phyloP scores from a whole-genome alignment of 2,797 vertebrate genomes.

The Microctenopoma stevenorrisi region DNA sequence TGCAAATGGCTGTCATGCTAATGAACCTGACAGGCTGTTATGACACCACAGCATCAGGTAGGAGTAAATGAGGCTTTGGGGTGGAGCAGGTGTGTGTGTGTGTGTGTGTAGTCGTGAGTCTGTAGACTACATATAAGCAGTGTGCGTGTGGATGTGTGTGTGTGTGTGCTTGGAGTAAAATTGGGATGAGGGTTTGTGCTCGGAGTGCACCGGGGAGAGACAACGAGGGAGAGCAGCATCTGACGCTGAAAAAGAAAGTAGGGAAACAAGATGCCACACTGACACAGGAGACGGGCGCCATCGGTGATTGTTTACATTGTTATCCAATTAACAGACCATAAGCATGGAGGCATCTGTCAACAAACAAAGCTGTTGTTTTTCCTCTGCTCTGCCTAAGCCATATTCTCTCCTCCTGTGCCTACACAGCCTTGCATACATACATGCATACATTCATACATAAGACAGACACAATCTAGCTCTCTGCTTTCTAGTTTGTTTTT shows the following conservation, averaged over 20 bases:
- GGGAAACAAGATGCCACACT: constrained; percentile 88
- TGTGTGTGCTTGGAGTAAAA: constrained; percentile 40
- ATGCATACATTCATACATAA: constrained; percentile 54
- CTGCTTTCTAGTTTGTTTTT: constrained; percentile 61
- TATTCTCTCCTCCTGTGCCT: constrained; percentile 69
- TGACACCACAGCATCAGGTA: constrained; percentile 86
- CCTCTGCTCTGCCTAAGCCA: constrained; percentile 88
- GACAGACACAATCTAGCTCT: constrained; percentile 65
- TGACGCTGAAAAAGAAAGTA: constrained; percentile 80
- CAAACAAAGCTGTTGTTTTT: constrained; percentile 99
- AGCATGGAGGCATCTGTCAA: constrained; percentile 97
- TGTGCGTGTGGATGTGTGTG: constrained; percentile 41
- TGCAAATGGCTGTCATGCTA: constrained; percentile 82
- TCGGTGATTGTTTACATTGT: constrained; percentile 99
- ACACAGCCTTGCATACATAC: constrained; percentile 67
- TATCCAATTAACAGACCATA: constrained; percentile 99
- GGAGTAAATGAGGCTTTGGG: constrained; percentile 81
- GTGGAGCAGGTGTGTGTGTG: constrained; percentile 79
- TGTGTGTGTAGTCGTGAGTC: constrained; percentile 25
- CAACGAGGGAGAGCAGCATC: constrained; percentile 70
- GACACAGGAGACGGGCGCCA: constrained; percentile 91
- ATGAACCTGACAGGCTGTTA: constrained; percentile 83
- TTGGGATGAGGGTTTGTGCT: constrained; percentile 54
- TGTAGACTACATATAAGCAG: constrained; percentile 27
- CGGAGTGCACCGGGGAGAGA: constrained; percentile 65